Evolutionary conservation across 2,888 invertebrate species (phyloP), one percentile per base, ranked within the genome.

Genomic region (Lacanobia wlatinum): DNA sequence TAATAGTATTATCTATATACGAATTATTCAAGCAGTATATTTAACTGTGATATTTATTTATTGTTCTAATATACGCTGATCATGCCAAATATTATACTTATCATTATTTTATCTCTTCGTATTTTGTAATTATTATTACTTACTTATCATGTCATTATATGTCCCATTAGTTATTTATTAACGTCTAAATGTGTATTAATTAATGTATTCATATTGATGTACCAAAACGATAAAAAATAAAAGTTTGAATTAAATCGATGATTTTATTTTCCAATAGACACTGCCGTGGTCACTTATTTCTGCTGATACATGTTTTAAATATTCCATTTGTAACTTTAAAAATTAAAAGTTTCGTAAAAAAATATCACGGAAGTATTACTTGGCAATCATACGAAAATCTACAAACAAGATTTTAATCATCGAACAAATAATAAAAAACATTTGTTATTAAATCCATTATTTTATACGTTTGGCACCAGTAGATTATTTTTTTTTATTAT

Each of bases 31-130:
- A 87, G 94, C 93, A 88, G 94, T 94, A 94, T 93, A 84, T 87
- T 68, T 92, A 91, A 86, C 94, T 94, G 94, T 94, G 94, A 94
- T 94, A 93, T 69, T 76, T 71, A 58, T 70, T 77, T 81, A 80
- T 85, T 61, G 61, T 65, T 64, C 34, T 72, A 79, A 77, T 87
- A 85, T 87, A 88, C 86, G 69, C 74, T 76, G 76, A 34, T 55
- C 38, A 71, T 74, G 63, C 86, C 83, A 84, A 84, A 87, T 78
- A 78, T 69, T 76, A 66, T 73, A 34, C 62, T 16, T 80, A 72
- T 73, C 50, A 68, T 58, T 79, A 73, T 70, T 50, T 73, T 67
- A 65, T 61, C 71, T 73, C 64, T 70, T 70, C 40, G 68, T 66
- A 63, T 61, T 63, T 61, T 58, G n/a, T 28, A 4, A 23, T 55